Percentiles rank a stretch among this genome's conserved stretches.
These are phyloP conservation scores for Pleuronectes platessa DNA, from an alignment of 2,113 vertebrate genomes.

Conservation along the genomic window DNA sequence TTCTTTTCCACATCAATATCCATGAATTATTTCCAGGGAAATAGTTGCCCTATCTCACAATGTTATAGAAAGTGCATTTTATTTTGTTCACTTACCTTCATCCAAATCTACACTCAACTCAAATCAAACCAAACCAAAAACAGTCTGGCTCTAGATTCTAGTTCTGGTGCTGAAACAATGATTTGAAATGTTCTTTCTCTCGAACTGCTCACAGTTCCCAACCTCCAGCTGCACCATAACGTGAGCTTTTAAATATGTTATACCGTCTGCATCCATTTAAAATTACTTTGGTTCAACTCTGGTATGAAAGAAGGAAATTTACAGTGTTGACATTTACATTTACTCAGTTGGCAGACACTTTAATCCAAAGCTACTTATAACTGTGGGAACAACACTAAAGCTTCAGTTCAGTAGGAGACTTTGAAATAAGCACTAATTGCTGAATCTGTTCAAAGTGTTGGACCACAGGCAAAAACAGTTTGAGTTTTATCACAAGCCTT, in stretches of 20 bases:
- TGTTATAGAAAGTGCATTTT: no score
- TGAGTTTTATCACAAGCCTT: background rate
- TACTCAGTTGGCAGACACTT: background rate
- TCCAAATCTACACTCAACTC: no score
- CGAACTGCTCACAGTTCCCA: background rate
- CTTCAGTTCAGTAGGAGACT: background rate
- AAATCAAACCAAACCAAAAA: background rate
- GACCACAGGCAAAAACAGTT: background rate
- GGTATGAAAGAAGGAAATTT: background rate
- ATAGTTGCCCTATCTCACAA: background rate
- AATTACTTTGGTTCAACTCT: background rate
- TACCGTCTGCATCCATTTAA: background rate
- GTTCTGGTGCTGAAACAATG: background rate
- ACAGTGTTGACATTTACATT: background rate
- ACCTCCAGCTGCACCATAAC: background rate
- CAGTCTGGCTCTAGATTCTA: background rate
- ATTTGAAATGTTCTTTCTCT: no score
- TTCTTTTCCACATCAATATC: no score
- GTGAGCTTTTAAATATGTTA: background rate
- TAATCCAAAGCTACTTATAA: background rate
- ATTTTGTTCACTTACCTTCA: no score
- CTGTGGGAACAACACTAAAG: background rate
- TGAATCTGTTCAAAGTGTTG: background rate
- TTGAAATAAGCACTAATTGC: no score
- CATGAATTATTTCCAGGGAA: no score